Evolutionary conservation across 2,888 invertebrate species (phyloP).

Genomic region (Cancer borealis): DNA sequence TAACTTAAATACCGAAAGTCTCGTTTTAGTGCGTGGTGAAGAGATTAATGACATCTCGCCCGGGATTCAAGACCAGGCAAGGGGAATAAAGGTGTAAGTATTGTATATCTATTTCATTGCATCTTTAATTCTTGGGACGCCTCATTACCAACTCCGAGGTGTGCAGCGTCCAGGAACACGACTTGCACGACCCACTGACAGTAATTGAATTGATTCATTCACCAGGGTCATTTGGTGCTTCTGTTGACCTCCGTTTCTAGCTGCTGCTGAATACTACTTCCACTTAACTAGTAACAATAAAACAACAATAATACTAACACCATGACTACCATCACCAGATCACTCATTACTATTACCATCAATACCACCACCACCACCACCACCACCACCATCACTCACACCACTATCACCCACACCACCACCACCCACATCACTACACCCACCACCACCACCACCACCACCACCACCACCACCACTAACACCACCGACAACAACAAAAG

Average conservation of each 20-base stretch:
- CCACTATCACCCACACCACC: neutral
- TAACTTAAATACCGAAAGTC: neutral
- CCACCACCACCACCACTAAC: neutral
- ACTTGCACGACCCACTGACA: neutral
- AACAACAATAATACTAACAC: neutral
- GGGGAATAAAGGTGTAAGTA: neutral
- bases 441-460: no score
- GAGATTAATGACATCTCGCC: conserved; percentile 23
- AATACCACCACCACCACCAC: neutral
- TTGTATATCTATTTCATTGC: conserved; percentile 5
- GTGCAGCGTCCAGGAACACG: neutral
- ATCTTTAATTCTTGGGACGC: neutral
- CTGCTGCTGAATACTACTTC: neutral
- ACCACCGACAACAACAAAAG: conserved; percentile 18
- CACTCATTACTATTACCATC: neutral
- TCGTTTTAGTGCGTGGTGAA: neutral
- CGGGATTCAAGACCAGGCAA: neutral
- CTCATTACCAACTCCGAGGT: neutral
- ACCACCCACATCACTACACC: no score
- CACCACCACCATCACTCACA: neutral
- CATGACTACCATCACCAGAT: neutral
- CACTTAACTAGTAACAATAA: neutral
- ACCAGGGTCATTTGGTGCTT: neutral
- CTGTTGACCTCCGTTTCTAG: neutral
- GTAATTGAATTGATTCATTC: no score